A percentile compares a stretch with the other conserved stretches of the same genome.
These are phyloP conservation scores for Sebastolobus altivelis DNA, from an alignment of 2,797 vertebrate genomes.

Conservation along the genomic window DNA sequence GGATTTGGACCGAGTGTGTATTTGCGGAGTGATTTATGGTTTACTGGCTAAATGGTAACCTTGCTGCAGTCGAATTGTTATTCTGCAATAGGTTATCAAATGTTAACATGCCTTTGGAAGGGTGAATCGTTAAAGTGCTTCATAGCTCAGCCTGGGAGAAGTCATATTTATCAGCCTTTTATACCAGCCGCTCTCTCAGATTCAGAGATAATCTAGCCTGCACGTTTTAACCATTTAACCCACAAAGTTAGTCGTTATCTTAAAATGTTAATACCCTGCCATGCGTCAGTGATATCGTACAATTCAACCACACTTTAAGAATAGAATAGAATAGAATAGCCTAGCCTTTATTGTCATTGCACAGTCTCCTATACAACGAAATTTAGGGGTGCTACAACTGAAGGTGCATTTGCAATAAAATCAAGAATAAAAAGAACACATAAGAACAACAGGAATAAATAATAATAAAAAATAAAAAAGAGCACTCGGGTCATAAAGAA, in stretches of 20 bases:
- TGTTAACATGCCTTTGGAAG: not conserved
- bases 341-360: too few species aligned
- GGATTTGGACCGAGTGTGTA: conserved; percentile 61
- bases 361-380: too few species aligned
- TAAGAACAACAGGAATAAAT: too few species aligned
- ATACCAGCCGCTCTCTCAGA: not conserved
- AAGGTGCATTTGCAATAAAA: too few species aligned
- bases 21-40: conserved; percentile 64
- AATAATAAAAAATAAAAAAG: too few species aligned
- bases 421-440: too few species aligned
- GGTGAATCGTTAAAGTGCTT: not conserved
- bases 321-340: too few species aligned
- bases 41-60: conserved; percentile 40
- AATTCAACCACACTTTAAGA: not conserved
- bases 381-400: too few species aligned
- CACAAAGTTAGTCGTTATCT: not conserved
- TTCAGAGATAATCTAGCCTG: not conserved
- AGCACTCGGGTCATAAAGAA: too few species aligned
- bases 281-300: not conserved
- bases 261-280: not conserved
- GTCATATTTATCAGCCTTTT: not conserved
- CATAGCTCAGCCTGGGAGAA: not conserved
- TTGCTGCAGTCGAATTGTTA: not conserved
- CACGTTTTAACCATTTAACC: not conserved
- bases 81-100: not conserved